A percentile compares a stretch with the other conserved stretches of the same genome.
Conservation (phyloP, 2,113 vertebrate genomes). For the Triplophysa rosa region DNA sequence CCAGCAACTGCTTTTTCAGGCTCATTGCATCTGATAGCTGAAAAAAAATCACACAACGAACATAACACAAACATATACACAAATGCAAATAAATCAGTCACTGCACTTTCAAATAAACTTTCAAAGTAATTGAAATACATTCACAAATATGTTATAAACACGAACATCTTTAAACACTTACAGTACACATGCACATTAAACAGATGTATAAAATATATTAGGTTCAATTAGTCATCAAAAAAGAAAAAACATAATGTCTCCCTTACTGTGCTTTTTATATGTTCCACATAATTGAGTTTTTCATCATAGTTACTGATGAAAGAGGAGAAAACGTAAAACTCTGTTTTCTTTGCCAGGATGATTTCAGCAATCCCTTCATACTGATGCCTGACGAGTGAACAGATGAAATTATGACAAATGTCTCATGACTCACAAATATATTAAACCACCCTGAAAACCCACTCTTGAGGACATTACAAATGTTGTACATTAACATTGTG, state of each 20-base stretch:
- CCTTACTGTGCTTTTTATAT: constrained; percentile 50
- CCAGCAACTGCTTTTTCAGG: constrained; percentile 86
- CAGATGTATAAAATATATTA: background rate
- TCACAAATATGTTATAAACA: too few species aligned
- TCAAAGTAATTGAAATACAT: too few species aligned
- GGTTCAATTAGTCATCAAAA: background rate
- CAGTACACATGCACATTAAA: background rate
- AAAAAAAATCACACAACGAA: constrained; percentile 15
- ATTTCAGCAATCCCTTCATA: constrained; percentile 52
- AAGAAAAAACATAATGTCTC: constrained; percentile 26
- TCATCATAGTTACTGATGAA: constrained; percentile 49
- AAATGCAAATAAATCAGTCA: too few species aligned
- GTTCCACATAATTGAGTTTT: constrained; percentile 43
- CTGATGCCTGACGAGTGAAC: constrained; percentile 40
- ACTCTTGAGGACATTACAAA: too few species aligned
- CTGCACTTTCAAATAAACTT: too few species aligned
- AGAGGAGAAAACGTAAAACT: constrained; percentile 48
- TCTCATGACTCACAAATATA: background rate
- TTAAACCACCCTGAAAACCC: too few species aligned
- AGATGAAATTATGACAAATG: background rate
- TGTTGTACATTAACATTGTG: background rate
- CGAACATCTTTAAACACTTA: too few species aligned
- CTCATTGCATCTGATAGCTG: constrained; percentile 24
- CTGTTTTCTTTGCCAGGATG: constrained; percentile 45
- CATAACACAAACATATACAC: background rate